Conservation (phyloP, 1,140 invertebrate species). For the Diachasma alloeum region DNA sequence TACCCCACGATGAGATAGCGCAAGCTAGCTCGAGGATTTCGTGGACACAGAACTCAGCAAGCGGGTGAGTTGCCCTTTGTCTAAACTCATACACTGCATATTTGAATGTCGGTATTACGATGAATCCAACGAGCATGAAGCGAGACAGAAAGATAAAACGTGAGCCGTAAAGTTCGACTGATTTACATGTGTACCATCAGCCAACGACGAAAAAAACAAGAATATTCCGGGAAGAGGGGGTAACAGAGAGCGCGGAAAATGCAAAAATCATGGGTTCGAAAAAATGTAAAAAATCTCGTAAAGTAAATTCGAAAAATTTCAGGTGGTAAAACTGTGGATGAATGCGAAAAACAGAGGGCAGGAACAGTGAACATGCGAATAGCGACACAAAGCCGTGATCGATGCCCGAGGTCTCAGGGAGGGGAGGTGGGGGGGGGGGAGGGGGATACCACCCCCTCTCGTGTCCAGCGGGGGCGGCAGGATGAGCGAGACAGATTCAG, state of each 20-base stretch:
- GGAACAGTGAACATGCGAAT: conserved; percentile 17
- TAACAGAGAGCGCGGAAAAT: neutral
- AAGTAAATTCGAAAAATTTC: neutral
- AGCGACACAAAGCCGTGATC: conserved; percentile 27
- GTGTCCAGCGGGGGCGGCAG: neutral
- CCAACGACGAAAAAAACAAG: neutral
- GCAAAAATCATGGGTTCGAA: neutral
- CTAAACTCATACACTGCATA: conserved; percentile 1
- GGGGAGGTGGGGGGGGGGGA: neutral
- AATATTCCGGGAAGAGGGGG: too few species aligned
- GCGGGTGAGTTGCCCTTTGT: neutral
- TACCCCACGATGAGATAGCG: neutral
- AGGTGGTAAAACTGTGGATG: neutral
- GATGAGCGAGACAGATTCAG: conserved; percentile 2
- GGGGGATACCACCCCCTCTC: neutral
- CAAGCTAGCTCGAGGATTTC: neutral
- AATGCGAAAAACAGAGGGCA: conserved; percentile 6
- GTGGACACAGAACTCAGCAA: neutral
- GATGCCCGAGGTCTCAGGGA: conserved; percentile 20
- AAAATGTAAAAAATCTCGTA: neutral
- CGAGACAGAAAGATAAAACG: neutral
- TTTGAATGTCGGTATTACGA: neutral
- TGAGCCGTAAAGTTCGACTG: conserved; percentile 8
- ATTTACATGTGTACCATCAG: neutral
- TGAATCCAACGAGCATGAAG: conserved; percentile 4